phyloP scores from a whole-genome alignment of 2,113 vertebrate species.

The Pampusana beccarii region DNA sequence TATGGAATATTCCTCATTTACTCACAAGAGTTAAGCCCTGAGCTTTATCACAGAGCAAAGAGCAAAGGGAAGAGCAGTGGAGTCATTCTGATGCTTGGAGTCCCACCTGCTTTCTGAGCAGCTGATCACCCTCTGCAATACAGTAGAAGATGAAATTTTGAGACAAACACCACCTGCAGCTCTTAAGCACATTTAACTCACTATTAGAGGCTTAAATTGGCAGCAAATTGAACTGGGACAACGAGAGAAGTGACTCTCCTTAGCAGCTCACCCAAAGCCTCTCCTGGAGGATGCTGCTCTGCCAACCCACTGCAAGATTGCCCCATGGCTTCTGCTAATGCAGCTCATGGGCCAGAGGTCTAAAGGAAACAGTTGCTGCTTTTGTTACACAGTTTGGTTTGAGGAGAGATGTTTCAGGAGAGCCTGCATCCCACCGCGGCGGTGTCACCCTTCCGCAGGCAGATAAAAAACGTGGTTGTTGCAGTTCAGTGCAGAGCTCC shows the following conservation, averaged over 20 bases:
- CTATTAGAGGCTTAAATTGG: neutral
- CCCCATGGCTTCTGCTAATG: accelerated
- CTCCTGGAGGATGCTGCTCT: neutral
- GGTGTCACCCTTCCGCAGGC: too few species aligned
- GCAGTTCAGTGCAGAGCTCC: neutral
- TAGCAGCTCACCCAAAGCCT: neutral
- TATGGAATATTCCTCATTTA: neutral
- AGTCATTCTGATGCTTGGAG: accelerated
- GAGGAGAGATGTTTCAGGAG: neutral
- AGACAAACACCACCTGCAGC: neutral
- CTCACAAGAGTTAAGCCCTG: neutral
- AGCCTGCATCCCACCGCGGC: neutral
- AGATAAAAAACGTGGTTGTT: accelerated
- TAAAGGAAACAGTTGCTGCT: neutral
- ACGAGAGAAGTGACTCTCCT: neutral
- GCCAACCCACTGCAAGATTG: accelerated
- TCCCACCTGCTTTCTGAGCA: neutral
- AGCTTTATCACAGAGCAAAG: neutral
- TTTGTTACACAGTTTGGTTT: neutral
- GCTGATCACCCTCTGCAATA: neutral
- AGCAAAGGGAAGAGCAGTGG: neutral
- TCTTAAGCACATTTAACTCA: neutral
- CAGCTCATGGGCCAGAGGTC: neutral
- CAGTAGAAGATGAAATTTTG: neutral
- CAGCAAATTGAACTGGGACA: neutral